Conservation (phyloP, 1,140 invertebrate species). For the Saccostrea cuccullata region DNA sequence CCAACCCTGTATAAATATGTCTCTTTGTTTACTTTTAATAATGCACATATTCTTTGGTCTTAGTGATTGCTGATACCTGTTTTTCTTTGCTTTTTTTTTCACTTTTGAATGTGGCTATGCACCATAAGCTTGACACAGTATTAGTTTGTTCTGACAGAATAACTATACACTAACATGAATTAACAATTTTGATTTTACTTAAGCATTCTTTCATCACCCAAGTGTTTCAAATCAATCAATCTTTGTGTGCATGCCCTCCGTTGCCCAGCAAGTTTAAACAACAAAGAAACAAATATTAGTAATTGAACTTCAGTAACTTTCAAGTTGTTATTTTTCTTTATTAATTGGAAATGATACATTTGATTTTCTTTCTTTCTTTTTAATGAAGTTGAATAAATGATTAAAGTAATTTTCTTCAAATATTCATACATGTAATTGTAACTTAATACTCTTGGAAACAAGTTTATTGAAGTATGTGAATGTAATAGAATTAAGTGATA, state of each 20-base stretch:
- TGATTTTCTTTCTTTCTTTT: background rate
- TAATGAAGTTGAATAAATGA: background rate
- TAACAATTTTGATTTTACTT: constrained; percentile 22
- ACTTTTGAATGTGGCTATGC: constrained; percentile 18
- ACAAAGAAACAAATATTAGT: constrained; percentile 8
- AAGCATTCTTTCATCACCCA: background rate
- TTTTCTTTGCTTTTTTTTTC: constrained; percentile 11
- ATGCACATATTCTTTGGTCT: constrained; percentile 9
- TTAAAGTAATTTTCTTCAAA: background rate
- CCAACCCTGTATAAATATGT: constrained; percentile 10
- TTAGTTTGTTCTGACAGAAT: background rate
- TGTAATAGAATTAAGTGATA: too few relatives aligned
- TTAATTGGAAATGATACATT: background rate
- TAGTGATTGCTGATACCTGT: constrained; percentile 2
- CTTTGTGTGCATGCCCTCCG: constrained; percentile 14
- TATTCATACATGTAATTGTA: background rate
- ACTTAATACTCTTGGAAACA: background rate
- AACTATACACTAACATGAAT: constrained; percentile 10
- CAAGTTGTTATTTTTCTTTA: background rate
- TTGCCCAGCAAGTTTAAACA: constrained; percentile 23
- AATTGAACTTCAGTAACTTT: background rate
- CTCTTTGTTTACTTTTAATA: constrained; percentile 32
- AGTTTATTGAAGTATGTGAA: too few relatives aligned
- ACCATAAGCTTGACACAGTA: background rate
- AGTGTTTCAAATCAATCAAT: constrained; percentile 26